Evolutionary conservation across 2,113 vertebrate genomes (phyloP), one percentile per base, ranked within the genome.

Genomic region (Bujurquina vittata): DNA sequence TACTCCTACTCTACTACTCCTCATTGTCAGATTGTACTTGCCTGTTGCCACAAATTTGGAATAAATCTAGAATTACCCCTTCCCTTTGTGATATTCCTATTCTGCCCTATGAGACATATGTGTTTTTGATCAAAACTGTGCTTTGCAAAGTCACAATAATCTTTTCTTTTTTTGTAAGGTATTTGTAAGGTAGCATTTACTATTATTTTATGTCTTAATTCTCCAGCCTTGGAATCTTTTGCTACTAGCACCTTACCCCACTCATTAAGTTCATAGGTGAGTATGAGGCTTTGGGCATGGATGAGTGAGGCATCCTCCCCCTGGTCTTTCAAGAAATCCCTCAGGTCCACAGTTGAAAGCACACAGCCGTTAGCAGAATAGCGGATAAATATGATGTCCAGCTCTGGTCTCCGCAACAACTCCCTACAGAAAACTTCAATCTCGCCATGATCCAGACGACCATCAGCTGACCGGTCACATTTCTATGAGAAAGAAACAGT

Each of bases 371-470:
- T 97, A 0, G 97, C 95, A 0, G 98, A 98, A 92, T 97, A 98
- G 1, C 12, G 92, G 40, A 82, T 81, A 0, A 99, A 99, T 4
- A 98, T 92, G 4, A 95, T 95, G 87, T 99, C 97, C 87, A 99
- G 86, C 91, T 99, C 98, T 0, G 97, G 97, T 2, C 98, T 95
- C 11, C 95, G 96, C 91, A 99, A 92, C 84, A 99, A 90, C 88
- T 95, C 95, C 55, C 95, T 95, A 88, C 98, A 98, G 78, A 99
- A 99, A 74, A 97, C 94, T 79, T 98, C 98, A 0, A 98, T 97
- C 92, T 99, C 98, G 0, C 87, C 59, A 4, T 96, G 97, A 85
- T 99, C 97, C 86, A 99, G 95, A 6, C 97, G 95, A 26, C 96
- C 94, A 0, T 97, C 94, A 1, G 95, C 96, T 0, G 98, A 99